Conservation (phyloP, 2,113 vertebrate genomes). For the Pseudonaja textilis region DNA sequence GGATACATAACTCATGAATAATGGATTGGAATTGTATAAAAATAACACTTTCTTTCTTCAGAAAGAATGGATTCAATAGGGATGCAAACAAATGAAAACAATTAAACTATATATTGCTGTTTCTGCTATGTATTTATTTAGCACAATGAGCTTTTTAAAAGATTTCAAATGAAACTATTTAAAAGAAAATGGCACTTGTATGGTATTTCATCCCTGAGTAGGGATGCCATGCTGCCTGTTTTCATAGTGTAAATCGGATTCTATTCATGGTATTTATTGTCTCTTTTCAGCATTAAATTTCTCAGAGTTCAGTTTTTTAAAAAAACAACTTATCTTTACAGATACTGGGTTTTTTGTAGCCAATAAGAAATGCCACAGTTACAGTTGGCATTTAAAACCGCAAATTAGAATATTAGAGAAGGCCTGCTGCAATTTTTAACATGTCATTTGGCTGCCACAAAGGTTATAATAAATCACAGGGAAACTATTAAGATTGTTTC, state of each 20-base stretch:
- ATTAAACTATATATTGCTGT: neutral
- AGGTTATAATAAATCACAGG: neutral
- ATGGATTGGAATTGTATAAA: conserved; percentile 20
- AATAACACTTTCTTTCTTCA: conserved; percentile 16
- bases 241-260: neutral
- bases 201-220: neutral
- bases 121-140: conserved; percentile 13
- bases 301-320: neutral
- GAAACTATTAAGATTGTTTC: neutral
- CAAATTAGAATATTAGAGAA: neutral
- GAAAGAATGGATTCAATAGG: conserved; percentile 25
- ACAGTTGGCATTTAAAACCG: neutral
- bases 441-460: neutral
- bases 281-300: neutral
- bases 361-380: neutral
- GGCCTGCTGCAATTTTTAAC: neutral
- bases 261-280: neutral
- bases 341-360: neutral
- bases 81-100: neutral
- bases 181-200: neutral
- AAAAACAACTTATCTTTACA: neutral
- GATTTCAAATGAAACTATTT: conserved; percentile 4
- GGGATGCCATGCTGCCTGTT: neutral
- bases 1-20: conserved; percentile 48
- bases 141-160: neutral